Conservation (phyloP, 2,888 invertebrate species). For the Ennomos erosarius region DNA sequence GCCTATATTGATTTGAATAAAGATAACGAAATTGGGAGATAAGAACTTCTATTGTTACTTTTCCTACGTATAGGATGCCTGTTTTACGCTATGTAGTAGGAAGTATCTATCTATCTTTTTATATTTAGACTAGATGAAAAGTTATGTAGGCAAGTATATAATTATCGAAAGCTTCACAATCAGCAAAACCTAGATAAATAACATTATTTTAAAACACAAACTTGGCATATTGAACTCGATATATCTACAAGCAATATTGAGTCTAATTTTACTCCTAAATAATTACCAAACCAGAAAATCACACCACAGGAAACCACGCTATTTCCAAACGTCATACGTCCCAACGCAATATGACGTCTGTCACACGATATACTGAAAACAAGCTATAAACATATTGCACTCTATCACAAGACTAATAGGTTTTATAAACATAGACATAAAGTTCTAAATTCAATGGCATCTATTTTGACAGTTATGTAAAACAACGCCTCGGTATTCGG, state of each 20-base stretch:
- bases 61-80: too few species aligned
- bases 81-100: too few species aligned
- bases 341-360: slow-evolving; percentile 62
- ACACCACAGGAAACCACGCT: slow-evolving; percentile 59
- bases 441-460: slow-evolving; percentile 40
- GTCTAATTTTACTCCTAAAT: slow-evolving; percentile 30
- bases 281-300: slow-evolving; percentile 35
- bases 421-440: slow-evolving; percentile 37
- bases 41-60: too few species aligned
- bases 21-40: too few species aligned
- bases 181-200: too few species aligned
- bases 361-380: slow-evolving; percentile 61
- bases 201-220: too few species aligned
- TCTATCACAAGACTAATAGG: slow-evolving; percentile 10
- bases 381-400: slow-evolving; percentile 33
- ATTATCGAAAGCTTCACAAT: too few species aligned
- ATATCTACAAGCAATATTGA: slow-evolving; percentile 2
- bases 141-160: too few species aligned
- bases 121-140: too few species aligned
- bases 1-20: too few species aligned
- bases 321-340: slow-evolving; percentile 62
- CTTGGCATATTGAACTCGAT: too few species aligned
- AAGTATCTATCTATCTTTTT: too few species aligned
- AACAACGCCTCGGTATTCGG: slow-evolving; percentile 42
- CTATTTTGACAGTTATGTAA: slow-evolving; percentile 32